Conservation (phyloP, 2,113 vertebrate genomes). For the Catharus minimus region DNA sequence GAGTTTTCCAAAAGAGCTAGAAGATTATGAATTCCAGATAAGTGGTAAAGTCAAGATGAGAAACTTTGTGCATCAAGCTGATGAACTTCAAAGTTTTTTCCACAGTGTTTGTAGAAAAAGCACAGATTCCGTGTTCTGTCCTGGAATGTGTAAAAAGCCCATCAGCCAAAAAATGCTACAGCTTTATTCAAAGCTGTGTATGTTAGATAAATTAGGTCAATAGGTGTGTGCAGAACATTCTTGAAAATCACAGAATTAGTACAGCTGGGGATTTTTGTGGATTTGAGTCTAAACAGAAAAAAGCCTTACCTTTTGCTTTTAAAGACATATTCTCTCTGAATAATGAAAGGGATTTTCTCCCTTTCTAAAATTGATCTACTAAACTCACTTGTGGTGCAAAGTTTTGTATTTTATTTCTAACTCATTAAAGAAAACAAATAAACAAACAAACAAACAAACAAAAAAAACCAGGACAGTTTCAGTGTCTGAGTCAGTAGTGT, state of each 20-base stretch:
- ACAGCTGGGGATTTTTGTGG: neutral
- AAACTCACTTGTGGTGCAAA: neutral
- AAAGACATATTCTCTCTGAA: neutral
- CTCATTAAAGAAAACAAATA: neutral
- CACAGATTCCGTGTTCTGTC: neutral
- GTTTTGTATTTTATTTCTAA: neutral
- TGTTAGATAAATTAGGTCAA: neutral
- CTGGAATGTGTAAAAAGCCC: neutral
- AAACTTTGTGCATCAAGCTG: neutral
- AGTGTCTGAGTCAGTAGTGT: neutral
- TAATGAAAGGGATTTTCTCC: neutral
- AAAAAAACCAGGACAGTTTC: neutral
- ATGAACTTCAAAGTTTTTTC: neutral
- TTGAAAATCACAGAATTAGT: neutral
- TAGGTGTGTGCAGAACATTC: neutral
- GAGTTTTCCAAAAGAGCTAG: neutral
- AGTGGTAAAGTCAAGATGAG: neutral
- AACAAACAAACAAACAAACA: too few relatives aligned
- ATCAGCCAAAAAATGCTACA: neutral
- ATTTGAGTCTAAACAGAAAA: neutral
- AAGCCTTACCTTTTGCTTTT: neutral
- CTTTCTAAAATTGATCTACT: neutral
- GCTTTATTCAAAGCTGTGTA: neutral
- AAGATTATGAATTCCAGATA: rapidly evolving
- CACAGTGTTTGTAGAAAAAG: neutral